Percentiles rank a stretch among this genome's conserved stretches.
Conservation (phyloP, 2,797 vertebrate species). For the Chelon auratus region DNA sequence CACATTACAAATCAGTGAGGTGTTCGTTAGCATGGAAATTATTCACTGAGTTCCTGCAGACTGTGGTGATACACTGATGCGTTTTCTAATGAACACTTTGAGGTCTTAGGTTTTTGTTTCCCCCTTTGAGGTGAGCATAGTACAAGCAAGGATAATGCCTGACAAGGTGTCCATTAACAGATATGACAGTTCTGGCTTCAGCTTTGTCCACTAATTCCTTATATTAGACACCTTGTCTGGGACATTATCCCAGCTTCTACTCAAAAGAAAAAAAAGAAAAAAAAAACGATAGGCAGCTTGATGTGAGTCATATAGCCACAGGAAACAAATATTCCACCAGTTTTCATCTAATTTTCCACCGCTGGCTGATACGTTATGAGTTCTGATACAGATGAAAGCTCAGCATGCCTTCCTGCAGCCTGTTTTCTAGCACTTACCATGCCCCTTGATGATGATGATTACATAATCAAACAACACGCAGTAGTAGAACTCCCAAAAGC, state of each 20-base stretch:
- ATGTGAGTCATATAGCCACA: not conserved
- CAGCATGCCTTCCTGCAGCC: constrained; percentile 8
- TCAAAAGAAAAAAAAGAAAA: not conserved
- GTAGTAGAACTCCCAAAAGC: not conserved
- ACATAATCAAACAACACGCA: constrained; percentile 40
- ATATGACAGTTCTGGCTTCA: too few relatives aligned
- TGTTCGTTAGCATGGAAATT: too few relatives aligned
- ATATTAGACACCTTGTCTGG: not conserved
- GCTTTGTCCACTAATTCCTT: not conserved
- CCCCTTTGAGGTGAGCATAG: too few relatives aligned
- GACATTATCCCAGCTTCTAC: not conserved
- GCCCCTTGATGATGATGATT: constrained; percentile 18
- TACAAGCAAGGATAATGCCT: too few relatives aligned
- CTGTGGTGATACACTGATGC: too few relatives aligned
- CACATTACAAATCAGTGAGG: too few relatives aligned
- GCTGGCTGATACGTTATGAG: not conserved
- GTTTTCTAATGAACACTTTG: too few relatives aligned
- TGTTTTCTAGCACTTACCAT: constrained; percentile 22
- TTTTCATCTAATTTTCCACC: not conserved
- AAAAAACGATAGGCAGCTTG: not conserved
- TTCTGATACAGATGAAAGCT: constrained; percentile 2
- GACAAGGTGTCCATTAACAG: not conserved
- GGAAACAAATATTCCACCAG: not conserved
- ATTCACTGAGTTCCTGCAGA: too few relatives aligned
- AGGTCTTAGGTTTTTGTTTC: too few relatives aligned